These are phyloP conservation scores for Dipodomys merriami DNA, from an alignment of 2,113 vertebrate species.

Conservation along the genomic window DNA sequence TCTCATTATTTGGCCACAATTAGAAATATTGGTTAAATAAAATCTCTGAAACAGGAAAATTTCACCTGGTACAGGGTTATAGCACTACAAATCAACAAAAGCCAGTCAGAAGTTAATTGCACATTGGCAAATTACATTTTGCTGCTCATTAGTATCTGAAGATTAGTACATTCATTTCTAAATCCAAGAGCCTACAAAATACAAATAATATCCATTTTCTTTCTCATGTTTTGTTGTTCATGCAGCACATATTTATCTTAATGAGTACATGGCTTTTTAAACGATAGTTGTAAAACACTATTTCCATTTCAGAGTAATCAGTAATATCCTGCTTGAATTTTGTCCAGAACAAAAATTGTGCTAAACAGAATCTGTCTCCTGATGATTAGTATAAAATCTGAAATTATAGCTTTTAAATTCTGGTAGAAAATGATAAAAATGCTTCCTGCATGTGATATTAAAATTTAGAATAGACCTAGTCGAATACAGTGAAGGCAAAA, in stretches of 20 bases:
- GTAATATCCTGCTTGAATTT: slow-evolving; percentile 75
- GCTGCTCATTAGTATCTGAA: slow-evolving; percentile 67
- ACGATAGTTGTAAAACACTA: slow-evolving; percentile 75
- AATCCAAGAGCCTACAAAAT: slow-evolving; percentile 54
- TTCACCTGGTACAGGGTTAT: slow-evolving; percentile 45
- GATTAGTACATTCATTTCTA: slow-evolving; percentile 48
- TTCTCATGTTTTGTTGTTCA: slow-evolving; percentile 63
- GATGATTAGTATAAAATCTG: slow-evolving; percentile 62
- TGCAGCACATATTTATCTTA: slow-evolving; percentile 75
- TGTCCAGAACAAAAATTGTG: slow-evolving; percentile 66
- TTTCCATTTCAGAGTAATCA: slow-evolving; percentile 79
- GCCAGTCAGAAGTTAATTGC: slow-evolving; percentile 60
- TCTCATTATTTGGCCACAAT: slow-evolving; percentile 33
- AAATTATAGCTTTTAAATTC: slow-evolving; percentile 66
- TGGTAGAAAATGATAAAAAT: slow-evolving; percentile 61
- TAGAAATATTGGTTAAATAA: slow-evolving; percentile 56
- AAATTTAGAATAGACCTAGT: slow-evolving; percentile 14
- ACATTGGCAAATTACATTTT: slow-evolving; percentile 60
- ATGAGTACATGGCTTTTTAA: slow-evolving; percentile 77
- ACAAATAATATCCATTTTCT: slow-evolving; percentile 68
- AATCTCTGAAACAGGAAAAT: slow-evolving; percentile 5
- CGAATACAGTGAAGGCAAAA: slow-evolving; percentile 39
- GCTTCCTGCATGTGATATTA: slow-evolving; percentile 25
- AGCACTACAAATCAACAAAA: slow-evolving; percentile 53
- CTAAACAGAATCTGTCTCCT: slow-evolving; percentile 67